Evolutionary conservation across 1,140 invertebrate genomes (phyloP), one percentile per base, ranked within the genome.

Genomic region (Cherax destructor): DNA sequence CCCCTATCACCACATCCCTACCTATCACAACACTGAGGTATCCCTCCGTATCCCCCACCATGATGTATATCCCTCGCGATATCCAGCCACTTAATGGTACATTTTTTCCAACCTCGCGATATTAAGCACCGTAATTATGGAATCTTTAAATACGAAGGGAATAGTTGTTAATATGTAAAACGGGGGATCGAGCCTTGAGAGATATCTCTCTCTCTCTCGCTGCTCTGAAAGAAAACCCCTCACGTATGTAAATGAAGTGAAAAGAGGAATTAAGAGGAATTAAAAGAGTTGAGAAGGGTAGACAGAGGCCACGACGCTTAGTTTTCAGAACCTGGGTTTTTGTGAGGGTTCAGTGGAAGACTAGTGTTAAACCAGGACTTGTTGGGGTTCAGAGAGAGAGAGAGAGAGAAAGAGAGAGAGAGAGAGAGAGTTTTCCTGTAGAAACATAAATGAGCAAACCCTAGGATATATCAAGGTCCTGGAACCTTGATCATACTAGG

Each of bases 231-330:
- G 77, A 79, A 11, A 16, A 24, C 77, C 78, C 16, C 24, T 78
- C 69, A 88, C 61, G 86, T 88, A 88, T 88, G 86, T 52, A 88
- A 88, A 88, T 88, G 86, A 88, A 88, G 86, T 81, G 86, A 88
- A 88, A 88, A 88, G 79, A 79, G 85, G 81, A 49, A 84, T 84
- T 84, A 84, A 21, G 24, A 84, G 81, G 85, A 47, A 87, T 87
- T 87, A 87, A 87, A 76, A 87, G 18, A 76, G 56, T 79, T 52
- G 72, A 87, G 74, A 59, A 79, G 84, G 18, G 69, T 56, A 18
- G 84, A 86, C 47, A 24, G 13, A 13, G 59, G 24, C 69, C 24
- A n/a, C 69, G 13, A 30, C 69, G 69, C n/a, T 74, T 74, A 74
- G 69, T 30, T n/a, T 13, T 56, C 24, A 30, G n/a, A 13, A 74